Conservation (phyloP, 2,888 invertebrate species). For the Eudemis profundana region DNA sequence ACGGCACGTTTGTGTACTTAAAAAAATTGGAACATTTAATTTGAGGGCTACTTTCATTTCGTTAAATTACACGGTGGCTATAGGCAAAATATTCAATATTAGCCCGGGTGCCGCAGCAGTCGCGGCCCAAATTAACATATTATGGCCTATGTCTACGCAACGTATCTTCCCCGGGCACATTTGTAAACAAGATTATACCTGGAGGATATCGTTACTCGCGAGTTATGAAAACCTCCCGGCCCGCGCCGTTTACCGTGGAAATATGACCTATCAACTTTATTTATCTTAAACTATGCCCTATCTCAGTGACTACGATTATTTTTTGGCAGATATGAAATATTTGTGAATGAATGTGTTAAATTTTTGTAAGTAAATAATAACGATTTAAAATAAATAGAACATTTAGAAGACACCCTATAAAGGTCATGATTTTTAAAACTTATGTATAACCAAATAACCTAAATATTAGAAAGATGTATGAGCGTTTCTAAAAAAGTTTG, state of each 20-base stretch:
- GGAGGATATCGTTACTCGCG: slow-evolving; percentile 59
- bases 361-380: too few relatives aligned
- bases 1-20: background rate
- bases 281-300: slow-evolving; percentile 35
- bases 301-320: background rate
- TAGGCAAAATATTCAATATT: slow-evolving; percentile 73
- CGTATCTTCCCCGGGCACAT: slow-evolving; percentile 57
- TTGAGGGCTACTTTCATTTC: slow-evolving; percentile 59
- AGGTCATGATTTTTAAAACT: too few relatives aligned
- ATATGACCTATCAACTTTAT: slow-evolving; percentile 38
- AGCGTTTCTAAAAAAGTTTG: too few relatives aligned
- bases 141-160: slow-evolving; percentile 61
- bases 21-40: slow-evolving; percentile 42
- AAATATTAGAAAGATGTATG: too few relatives aligned
- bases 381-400: too few relatives aligned
- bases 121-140: slow-evolving; percentile 70
- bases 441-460: too few relatives aligned
- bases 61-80: slow-evolving; percentile 65
- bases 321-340: too few relatives aligned
- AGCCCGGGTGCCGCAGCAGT: slow-evolving; percentile 61
- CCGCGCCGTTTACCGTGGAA: slow-evolving; percentile 22
- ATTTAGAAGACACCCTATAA: too few relatives aligned
- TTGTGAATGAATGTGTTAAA: too few relatives aligned
- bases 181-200: slow-evolving; percentile 48
- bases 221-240: slow-evolving; percentile 55